Base-by-base conservation (phyloP, 2,113 vertebrate species). In the Anguilla rostrata region DNA sequence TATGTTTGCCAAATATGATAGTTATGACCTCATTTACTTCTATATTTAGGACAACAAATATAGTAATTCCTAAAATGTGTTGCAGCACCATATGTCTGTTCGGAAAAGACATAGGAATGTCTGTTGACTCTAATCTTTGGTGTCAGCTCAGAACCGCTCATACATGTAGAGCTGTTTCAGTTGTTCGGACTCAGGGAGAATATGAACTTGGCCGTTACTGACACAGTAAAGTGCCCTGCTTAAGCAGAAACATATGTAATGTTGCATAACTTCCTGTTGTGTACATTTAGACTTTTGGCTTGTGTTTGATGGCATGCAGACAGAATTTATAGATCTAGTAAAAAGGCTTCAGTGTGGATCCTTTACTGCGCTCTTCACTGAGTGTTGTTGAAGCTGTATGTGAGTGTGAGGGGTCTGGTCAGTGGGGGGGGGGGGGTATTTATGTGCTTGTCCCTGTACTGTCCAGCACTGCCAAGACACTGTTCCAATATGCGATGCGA, bases 231-330 rank as follows among this genome's bases (percentile, higher is more conserved):
- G 18, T 75, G 71, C 71, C 71, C 22, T 34, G n/a, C 71, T 29
- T 75, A 34, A 85, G 39, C 39, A 78, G 41, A 83, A 81, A 71
- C 75, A 46, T 78, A 75, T 20, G 40, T 46, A 57, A 63, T 16
- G 39, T 78, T 78, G 63, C 81, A 53, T 83, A 29, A 85, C 78
- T 66, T 86, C 78, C 78, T 86, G 60, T 86, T 86, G 80, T 86
- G 39, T 78, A 15, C 9, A n/a, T 75, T 75, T 75, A 75, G 2
- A n/a, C 11, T 75, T 22, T 75, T 75, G 71, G n/a, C 71, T 75
- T 34, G 71, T 75, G 26, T 75, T 34, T 26, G 20, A 34, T 9
- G 71, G 71, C 26, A 34, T 75, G 11, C 26, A 75, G 26, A 75
- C 71, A 75, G 71, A 5, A 1, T 34, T 75, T n/a, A 26, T 66